These are phyloP conservation scores for Phragmatobia fuliginosa DNA, from an alignment of 2,888 invertebrate species.

Conservation along the genomic window DNA sequence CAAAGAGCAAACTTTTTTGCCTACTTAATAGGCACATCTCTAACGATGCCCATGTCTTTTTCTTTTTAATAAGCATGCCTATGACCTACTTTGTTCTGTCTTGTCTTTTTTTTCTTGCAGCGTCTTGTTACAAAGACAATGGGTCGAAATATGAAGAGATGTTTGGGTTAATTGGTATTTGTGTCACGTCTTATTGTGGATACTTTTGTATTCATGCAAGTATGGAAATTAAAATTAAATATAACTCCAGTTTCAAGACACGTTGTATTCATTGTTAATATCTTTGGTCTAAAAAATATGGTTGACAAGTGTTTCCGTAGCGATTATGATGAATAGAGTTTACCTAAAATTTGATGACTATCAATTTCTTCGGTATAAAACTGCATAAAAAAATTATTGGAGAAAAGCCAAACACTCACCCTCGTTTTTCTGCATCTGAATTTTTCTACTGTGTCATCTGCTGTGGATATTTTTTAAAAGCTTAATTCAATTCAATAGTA, in stretches of 20 bases:
- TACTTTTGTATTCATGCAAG: not conserved
- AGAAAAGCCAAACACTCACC: not conserved
- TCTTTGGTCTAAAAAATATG: not conserved
- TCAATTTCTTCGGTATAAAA: not conserved
- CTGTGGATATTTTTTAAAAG: too few relatives aligned
- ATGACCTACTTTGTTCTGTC: constrained; percentile 43
- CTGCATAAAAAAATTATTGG: not conserved
- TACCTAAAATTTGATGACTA: not conserved
- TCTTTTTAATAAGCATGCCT: constrained; percentile 41
- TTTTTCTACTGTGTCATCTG: too few relatives aligned
- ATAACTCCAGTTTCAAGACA: not conserved
- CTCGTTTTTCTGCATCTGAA: not conserved
- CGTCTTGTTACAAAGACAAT: constrained; percentile 40
- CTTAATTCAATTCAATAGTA: not conserved
- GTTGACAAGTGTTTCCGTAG: not conserved
- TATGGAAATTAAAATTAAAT: not conserved
- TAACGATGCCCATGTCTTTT: constrained; percentile 18
- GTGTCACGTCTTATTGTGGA: constrained; percentile 14
- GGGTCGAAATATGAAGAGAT: constrained; percentile 18
- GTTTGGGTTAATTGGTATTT: constrained; percentile 15
- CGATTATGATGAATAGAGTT: not conserved
- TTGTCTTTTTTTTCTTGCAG: constrained; percentile 32
- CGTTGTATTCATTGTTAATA: not conserved
- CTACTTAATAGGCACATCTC: constrained; percentile 45
- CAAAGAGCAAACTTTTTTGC: constrained; percentile 50